These are phyloP conservation scores for Paralinhomoeus sp. DNA, from an alignment of 2,888 invertebrate species.

Conservation along the genomic window DNA sequence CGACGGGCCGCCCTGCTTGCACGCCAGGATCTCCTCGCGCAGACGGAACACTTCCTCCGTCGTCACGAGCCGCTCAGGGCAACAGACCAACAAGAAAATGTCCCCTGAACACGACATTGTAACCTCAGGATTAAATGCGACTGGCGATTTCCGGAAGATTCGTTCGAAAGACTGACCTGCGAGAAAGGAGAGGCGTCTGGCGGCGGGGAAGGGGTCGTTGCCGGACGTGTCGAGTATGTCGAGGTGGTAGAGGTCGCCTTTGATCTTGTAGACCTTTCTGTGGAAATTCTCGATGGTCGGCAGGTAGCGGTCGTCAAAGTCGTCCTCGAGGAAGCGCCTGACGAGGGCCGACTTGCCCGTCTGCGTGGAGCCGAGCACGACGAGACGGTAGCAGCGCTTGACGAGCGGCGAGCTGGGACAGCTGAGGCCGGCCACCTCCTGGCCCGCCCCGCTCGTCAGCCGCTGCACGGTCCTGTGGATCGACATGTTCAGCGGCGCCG, in stretches of 20 bases:
- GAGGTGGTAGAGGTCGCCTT: slow-evolving; percentile 62
- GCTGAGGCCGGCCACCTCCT: not conserved
- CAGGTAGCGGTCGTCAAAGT: slow-evolving; percentile 67
- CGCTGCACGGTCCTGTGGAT: too few species aligned
- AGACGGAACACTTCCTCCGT: slow-evolving; percentile 59
- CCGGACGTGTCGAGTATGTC: slow-evolving; percentile 70
- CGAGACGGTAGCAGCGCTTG: slow-evolving; percentile 13
- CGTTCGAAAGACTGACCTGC: slow-evolving; percentile 40
- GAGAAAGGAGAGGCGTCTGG: slow-evolving; percentile 59
- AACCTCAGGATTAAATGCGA: too few species aligned
- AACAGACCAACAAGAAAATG: slow-evolving; percentile 54
- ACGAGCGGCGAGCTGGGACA: slow-evolving; percentile 5
- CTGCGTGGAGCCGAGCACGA: slow-evolving; percentile 39
- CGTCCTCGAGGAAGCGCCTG: slow-evolving; percentile 52
- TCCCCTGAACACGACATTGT: slow-evolving; percentile 37
- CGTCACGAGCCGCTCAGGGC: slow-evolving; percentile 58
- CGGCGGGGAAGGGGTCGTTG: slow-evolving; percentile 71
- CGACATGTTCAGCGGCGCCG: too few species aligned
- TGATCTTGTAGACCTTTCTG: slow-evolving; percentile 46
- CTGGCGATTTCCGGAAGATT: not conserved
- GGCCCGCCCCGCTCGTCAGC: too few species aligned
- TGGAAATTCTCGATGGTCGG: slow-evolving; percentile 79
- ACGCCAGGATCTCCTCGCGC: slow-evolving; percentile 47
- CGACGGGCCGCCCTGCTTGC: too few species aligned
- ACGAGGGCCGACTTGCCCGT: slow-evolving; percentile 67